phyloP scores from a whole-genome alignment of 23 tunicate species.

The Phallusia fumigata region DNA sequence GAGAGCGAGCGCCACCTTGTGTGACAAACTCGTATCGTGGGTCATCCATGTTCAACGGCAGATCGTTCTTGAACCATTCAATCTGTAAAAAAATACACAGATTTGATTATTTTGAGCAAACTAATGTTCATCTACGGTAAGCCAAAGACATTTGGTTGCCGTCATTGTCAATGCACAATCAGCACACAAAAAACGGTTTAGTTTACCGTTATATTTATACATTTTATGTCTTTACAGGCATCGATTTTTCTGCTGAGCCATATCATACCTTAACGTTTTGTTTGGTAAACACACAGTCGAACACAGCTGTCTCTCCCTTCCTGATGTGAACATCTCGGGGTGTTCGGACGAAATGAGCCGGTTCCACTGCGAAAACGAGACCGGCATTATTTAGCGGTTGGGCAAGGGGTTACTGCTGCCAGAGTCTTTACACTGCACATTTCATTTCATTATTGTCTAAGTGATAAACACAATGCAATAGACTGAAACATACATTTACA shows the following conservation, averaged over 20 bases:
- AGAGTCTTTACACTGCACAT: no score
- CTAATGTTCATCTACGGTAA: no score
- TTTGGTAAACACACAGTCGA: slow-evolving; percentile 56
- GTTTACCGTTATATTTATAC: no score
- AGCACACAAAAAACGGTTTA: no score
- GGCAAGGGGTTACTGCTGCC: no score
- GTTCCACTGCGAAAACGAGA: slow-evolving; percentile 47
- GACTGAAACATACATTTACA: no score
- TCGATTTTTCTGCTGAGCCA: background rate
- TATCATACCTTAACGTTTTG: slow-evolving; percentile 61
- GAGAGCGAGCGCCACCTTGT: slow-evolving; percentile 69
- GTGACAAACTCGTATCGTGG: slow-evolving; percentile 62
- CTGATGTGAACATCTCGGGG: slow-evolving; percentile 51
- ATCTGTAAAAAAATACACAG: slow-evolving; percentile 27
- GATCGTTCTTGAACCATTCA: slow-evolving; percentile 67
- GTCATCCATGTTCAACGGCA: slow-evolving; percentile 34
- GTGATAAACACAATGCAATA: no score
- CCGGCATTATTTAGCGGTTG: no score
- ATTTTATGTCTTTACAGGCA: no score
- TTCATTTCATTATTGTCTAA: no score
- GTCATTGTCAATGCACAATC: no score
- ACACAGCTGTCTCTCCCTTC: slow-evolving; percentile 63
- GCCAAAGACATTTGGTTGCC: no score
- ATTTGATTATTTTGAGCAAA: background rate
- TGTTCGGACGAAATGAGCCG: slow-evolving; percentile 65